Evolutionary conservation across 2,888 invertebrate species (phyloP), one percentile per base, ranked within the genome.

Genomic region (Onchidella celtica): DNA sequence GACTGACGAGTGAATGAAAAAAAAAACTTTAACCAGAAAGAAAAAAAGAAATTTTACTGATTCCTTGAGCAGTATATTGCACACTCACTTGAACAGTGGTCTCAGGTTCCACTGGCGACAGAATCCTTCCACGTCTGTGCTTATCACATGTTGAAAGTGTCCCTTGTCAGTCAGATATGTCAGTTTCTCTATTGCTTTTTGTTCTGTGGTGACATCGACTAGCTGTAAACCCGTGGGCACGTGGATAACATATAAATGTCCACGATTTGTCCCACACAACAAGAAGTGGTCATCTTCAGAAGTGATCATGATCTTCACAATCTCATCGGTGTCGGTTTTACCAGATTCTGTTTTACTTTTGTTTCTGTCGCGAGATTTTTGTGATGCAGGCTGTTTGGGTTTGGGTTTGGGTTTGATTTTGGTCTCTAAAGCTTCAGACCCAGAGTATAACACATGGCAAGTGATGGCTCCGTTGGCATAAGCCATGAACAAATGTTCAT

Each of bases 281-380:
- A 86, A 78, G 66, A 85, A 86, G 38, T 86, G 86, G 75, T 86
- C 86, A 29, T 86, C 86, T 63, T 86, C 86, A 6, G 84, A 83
- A 1, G 84, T 85, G 9, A 84, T 61, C 47, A 86, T 47, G 1
- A 72, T 61, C 6, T 83, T 79, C 27, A 86, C 32, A 29, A n/a
- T 9, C 55, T 79, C 82, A 3, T 59, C 14, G 1, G 66, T 29
- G 14, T 36, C 36, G 6, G 61, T 32, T 34, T 36, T 21, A 47
- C 57, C 24, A 2, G 27, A 29, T 9, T 3, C 17, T 3, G 32
- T 14, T 2, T 27, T 29, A n/a, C 6, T 69, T 24, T 27, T 29
- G 21, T 17, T 36, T 27, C 55, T 40, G 27, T 77, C 77, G 11
- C 32, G 40, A 14, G n/a, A 17, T 21, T 34, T 11, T 6, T 36